Base-by-base conservation (phyloP, 2,888 invertebrate species). In the Congeria kusceri region DNA sequence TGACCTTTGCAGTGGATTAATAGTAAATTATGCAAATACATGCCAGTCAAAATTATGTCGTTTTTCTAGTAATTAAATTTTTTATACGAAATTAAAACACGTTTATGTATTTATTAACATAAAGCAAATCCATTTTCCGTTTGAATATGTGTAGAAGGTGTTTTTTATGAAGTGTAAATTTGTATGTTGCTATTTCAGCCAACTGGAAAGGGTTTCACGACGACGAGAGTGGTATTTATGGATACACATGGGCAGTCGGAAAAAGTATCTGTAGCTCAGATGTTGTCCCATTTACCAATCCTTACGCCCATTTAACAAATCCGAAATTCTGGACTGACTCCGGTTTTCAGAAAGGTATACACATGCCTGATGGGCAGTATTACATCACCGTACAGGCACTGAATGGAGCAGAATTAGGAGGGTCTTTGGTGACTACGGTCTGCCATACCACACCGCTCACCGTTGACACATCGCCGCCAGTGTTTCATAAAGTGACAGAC, bases 171-270 rank as follows among this genome's bases (percentile, higher is more conserved):
- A 39, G n/a, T n/a, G 15, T 39, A 39, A 11, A 39, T 15, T 47
- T 27, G 18, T 47, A 46, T 56, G 53, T 11, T 32, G 69, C 65
- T 13, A 23, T 83, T 84, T 11, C 81, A 89, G 90, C 79, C 0
- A 88, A 89, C 74, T 90, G 89, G 86, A 86, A 89, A 57, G 88
- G 87, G 39, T 89, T 90, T 66, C 80, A 87, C 66, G 90, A 90
- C 68, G 80, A 88, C 15, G 89, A 90, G 70, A 89, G 85, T 62
- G 89, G 87, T 23, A 85, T 90, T 20, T 86, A 70, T 70, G 89
- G 87, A 7, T 87, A 86, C 76, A 87, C 89, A 1, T 90, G 88
- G 87, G 85, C 89, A 23, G 87, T 86, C 7, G 90, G 89, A 29
- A 78, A 63, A 20, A 49, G 53, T 3, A 63, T 88, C 3, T 89